Evolutionary conservation across 2,888 invertebrate species (phyloP).

Genomic region (Choristoneura rosaceana): DNA sequence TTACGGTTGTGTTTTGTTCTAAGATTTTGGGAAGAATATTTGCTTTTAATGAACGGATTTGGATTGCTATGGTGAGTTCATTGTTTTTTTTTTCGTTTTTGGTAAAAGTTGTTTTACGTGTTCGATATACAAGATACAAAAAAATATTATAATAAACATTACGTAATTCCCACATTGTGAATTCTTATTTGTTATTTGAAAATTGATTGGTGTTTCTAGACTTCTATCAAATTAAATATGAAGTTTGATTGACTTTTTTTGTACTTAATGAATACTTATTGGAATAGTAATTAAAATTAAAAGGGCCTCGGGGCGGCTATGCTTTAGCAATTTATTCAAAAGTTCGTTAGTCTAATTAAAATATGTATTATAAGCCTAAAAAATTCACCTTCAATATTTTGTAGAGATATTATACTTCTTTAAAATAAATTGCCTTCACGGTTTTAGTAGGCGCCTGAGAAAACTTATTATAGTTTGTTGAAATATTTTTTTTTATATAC

Average conservation of each 20-base stretch:
- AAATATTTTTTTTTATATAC: background rate
- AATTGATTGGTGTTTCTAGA: background rate
- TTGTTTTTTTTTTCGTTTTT: slow-evolving; percentile 42
- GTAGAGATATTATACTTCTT: background rate
- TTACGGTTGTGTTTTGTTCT: slow-evolving; percentile 58
- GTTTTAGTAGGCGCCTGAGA: slow-evolving; percentile 22
- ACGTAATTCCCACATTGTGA: background rate
- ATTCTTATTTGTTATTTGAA: background rate
- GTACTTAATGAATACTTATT: slow-evolving; percentile 2
- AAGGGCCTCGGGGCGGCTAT: background rate
- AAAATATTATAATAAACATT: background rate
- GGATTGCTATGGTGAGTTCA: slow-evolving; percentile 80
- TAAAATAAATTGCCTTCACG: slow-evolving; percentile 24
- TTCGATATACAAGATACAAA: background rate
- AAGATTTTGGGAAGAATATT: slow-evolving; percentile 51
- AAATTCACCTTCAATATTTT: slow-evolving; percentile 11
- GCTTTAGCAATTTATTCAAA: slow-evolving; percentile 28
- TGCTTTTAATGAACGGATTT: slow-evolving; percentile 81
- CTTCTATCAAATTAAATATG: slow-evolving; percentile 13
- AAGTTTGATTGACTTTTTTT: slow-evolving; percentile 16
- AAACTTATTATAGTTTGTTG: background rate
- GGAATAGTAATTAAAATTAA: slow-evolving; percentile 13
- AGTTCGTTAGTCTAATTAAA: slow-evolving; percentile 40
- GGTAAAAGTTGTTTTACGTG: slow-evolving; percentile 35
- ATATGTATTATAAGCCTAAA: slow-evolving; percentile 23